These are phyloP conservation scores for Halocynthia aurantium DNA, from an alignment of 23 tunicate species.

Conservation along the genomic window DNA sequence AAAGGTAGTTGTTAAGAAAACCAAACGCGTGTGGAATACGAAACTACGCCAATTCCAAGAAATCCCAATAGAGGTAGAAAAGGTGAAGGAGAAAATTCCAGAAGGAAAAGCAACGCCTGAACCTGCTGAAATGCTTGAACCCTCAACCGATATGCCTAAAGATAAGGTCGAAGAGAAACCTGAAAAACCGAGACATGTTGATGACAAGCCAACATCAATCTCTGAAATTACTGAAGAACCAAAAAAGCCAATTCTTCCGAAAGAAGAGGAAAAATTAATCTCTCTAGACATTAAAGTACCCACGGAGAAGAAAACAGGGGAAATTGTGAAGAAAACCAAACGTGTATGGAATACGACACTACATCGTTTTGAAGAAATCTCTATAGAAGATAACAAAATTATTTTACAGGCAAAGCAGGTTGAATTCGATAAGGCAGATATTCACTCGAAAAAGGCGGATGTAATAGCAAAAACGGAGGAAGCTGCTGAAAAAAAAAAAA, in stretches of 20 bases:
- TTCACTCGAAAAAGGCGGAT: too few relatives aligned
- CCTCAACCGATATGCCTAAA: too few relatives aligned
- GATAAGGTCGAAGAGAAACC: too few relatives aligned
- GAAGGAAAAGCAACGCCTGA: too few relatives aligned
- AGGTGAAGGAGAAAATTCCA: too few relatives aligned
- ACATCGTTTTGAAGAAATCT: constrained; percentile 32
- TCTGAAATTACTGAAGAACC: not conserved
- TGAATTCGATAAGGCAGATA: too few relatives aligned
- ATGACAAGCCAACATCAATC: constrained; percentile 1
- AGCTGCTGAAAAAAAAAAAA: not conserved
- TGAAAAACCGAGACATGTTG: not conserved
- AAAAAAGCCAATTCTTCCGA: not conserved
- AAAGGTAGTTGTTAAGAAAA: not conserved
- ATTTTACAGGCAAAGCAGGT: not conserved
- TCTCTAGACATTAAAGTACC: not conserved
- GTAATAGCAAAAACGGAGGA: too few relatives aligned
- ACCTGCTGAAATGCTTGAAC: too few relatives aligned
- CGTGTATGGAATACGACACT: constrained; percentile 54
- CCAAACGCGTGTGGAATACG: constrained; percentile 63
- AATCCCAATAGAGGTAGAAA: constrained; percentile 3
- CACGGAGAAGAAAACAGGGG: not conserved
- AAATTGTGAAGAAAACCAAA: constrained; percentile 1
- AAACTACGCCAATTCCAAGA: constrained; percentile 48
- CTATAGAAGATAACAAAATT: not conserved
- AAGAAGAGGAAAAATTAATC: not conserved